Base-by-base conservation (phyloP, 1,140 invertebrate genomes). In the Gonatopus flavifemur region DNA sequence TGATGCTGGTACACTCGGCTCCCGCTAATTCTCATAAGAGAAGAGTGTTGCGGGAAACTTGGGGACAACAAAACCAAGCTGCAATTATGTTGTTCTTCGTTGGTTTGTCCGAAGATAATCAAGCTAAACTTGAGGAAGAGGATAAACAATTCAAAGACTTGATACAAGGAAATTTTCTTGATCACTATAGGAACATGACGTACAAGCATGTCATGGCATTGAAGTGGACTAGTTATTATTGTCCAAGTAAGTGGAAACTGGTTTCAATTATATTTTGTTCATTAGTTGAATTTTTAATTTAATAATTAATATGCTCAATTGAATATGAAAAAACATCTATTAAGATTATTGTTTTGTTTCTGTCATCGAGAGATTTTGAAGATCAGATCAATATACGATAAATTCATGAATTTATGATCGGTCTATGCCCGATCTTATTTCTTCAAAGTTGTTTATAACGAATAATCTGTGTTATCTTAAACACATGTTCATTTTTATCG, bases 141-240 rank as follows among this genome's bases (percentile, higher is more conserved):
- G 82, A 83, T 58, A 62, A 64, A 3, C 57, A 57, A 1, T 82
- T 85, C 62, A 74, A 79, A 15, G 92, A 94, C 67, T 80, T 94
- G 44, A 81, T 93, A 19, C 88, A 91, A 72, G 90, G 89, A 19
- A 85, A 83, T 57, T 93, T 93, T 69, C 46, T 80, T 7, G 91
- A 94, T 76, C 81, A 80, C 22, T 94, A 94, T 66, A 82, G 85
- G 52, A 94, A 94, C 75, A 82, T 94, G 73, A 93, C 91, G 2
- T 91, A 91, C 64, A 94, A 94, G 73, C 90, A 92, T 72, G 84
- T 89, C 3, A 89, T 90, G 83, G 86, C 83, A 1, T 80, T 94
- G n/a, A 90, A 90, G 68, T 94, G 90, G 86, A 82, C 86, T 32
- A 80, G 83, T 5, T 84, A 86, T 64, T 82, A 86, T 72, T 88